Conservation (phyloP, 37 sponge, comb jelly and placozoan species). For the Eunapius fragilis region DNA sequence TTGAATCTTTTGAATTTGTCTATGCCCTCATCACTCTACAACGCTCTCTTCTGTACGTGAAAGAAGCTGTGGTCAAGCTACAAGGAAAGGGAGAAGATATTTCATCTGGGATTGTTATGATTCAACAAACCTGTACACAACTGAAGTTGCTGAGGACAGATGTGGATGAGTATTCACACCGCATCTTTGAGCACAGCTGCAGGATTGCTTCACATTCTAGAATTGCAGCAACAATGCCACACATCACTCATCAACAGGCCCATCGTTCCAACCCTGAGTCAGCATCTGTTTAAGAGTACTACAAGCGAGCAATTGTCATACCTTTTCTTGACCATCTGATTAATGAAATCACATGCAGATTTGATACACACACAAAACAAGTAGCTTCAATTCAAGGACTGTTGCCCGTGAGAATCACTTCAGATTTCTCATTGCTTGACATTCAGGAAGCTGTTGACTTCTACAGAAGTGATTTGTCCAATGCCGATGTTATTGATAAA, state of each 20-base stretch:
- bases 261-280: constrained; percentile 51
- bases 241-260: constrained; percentile 27
- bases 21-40: constrained; percentile 38
- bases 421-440: constrained; percentile 12
- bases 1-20: constrained; percentile 54
- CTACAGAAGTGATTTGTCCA: constrained; percentile 49
- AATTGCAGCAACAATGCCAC: constrained; percentile 35
- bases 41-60: constrained; percentile 48
- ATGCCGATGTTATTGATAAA: constrained; percentile 26
- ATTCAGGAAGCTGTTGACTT: constrained; percentile 32
- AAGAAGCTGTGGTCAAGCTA: constrained; percentile 52
- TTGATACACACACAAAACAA: constrained; percentile 34
- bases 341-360: constrained; percentile 35
- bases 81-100: constrained; percentile 57
- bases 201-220: constrained; percentile 44
- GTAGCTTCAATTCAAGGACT: constrained; percentile 37
- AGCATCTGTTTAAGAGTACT: constrained; percentile 38
- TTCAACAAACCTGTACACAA: constrained; percentile 15
- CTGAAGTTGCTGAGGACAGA: constrained; percentile 18
- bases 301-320: constrained; percentile 35
- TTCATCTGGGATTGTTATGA: constrained; percentile 21
- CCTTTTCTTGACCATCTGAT: constrained; percentile 70
- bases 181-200: constrained; percentile 49
- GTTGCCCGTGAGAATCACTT: constrained; percentile 35
- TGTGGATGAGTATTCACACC: constrained; percentile 36